Conservation (phyloP, 2,888 invertebrate species). For the Andricus curvator region DNA sequence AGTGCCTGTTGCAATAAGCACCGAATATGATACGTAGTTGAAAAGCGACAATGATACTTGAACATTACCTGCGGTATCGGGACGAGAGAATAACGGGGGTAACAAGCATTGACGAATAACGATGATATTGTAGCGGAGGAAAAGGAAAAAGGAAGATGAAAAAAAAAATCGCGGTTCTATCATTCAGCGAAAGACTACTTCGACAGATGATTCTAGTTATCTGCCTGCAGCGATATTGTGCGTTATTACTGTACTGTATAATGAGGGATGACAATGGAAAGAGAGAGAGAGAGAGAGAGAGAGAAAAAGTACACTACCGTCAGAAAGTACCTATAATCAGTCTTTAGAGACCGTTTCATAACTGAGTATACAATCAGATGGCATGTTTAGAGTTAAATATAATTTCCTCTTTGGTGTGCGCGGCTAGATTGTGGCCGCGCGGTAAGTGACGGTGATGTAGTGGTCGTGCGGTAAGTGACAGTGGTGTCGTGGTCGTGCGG, state of each 20-base stretch:
- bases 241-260: background rate
- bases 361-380: no score
- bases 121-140: constrained; percentile 14
- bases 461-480: no score
- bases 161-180: constrained; percentile 15
- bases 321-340: no score
- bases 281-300: background rate
- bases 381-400: no score
- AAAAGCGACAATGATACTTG: constrained; percentile 15
- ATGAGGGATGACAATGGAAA: background rate
- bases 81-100: background rate
- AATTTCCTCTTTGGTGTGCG: no score
- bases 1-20: background rate
- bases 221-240: background rate
- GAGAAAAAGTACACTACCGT: no score
- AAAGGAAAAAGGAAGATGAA: background rate
- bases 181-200: constrained; percentile 2
- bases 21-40: constrained; percentile 8
- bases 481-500: no score
- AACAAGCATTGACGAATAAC: constrained; percentile 10
- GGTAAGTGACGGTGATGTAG: no score
- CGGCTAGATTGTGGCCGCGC: no score
- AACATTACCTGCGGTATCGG: constrained; percentile 6
- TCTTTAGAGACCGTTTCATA: no score
- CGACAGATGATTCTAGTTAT: background rate